phyloP scores from a whole-genome alignment of 2,113 vertebrate genomes.

The Trinectes maculatus region DNA sequence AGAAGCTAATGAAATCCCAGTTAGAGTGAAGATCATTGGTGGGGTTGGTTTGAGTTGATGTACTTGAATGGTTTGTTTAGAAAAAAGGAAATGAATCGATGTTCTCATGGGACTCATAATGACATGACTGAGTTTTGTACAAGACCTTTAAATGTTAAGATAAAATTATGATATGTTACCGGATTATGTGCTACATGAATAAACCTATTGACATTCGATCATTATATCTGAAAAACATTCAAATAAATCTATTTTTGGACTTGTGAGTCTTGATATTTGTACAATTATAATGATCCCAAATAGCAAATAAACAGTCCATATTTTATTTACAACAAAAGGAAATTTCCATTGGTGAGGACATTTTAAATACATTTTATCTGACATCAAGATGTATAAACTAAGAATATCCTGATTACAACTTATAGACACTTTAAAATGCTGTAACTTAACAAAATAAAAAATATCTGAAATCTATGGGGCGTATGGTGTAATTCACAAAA shows the following conservation, averaged over 20 bases:
- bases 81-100: slow-evolving; percentile 7
- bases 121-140: slow-evolving; percentile 64
- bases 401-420: slow-evolving; percentile 49
- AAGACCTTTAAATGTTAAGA: slow-evolving; percentile 58
- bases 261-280: slow-evolving; percentile 54
- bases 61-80: slow-evolving; percentile 49
- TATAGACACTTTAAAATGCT: slow-evolving; percentile 59
- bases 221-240: slow-evolving; percentile 47
- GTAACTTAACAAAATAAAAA: slow-evolving; percentile 55
- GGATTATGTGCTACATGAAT: slow-evolving; percentile 49
- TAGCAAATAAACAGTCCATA: slow-evolving; percentile 67
- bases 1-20: slow-evolving; percentile 6
- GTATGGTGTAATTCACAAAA: slow-evolving; percentile 45
- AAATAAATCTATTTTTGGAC: slow-evolving; percentile 75
- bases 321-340: slow-evolving; percentile 81
- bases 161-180: slow-evolving; percentile 68
- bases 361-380: slow-evolving; percentile 72
- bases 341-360: slow-evolving; percentile 71
- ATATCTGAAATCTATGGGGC: slow-evolving; percentile 38
- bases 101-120: slow-evolving; percentile 36
- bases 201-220: slow-evolving; percentile 45
- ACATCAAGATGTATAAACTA: slow-evolving; percentile 70
- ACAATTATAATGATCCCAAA: slow-evolving; percentile 22
- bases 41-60: slow-evolving; percentile 3
- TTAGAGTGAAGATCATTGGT: slow-evolving; percentile 13